A percentile compares a stretch with the other conserved stretches of the same genome.
phyloP scores from a whole-genome alignment of 2,113 vertebrate species.

The Indri indri region DNA sequence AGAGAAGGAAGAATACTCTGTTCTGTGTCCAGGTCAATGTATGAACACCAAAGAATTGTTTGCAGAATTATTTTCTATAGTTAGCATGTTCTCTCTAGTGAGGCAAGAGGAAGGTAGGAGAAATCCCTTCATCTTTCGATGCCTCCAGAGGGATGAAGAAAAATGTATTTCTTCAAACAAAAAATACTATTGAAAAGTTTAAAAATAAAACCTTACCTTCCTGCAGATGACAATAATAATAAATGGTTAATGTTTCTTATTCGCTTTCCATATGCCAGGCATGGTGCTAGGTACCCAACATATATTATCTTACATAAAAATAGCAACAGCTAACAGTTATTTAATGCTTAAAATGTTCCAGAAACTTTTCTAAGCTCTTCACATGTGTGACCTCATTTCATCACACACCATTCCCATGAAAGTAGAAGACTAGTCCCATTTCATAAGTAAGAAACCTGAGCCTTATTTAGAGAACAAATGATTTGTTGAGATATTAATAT shows the following conservation, averaged over 20 bases:
- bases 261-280: background rate
- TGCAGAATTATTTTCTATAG: background rate
- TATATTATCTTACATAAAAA: background rate
- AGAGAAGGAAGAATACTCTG: background rate
- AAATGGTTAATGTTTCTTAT: background rate
- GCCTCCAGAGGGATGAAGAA: background rate
- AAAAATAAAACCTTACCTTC: slow-evolving; percentile 21
- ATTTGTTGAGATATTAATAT: too few relatives aligned
- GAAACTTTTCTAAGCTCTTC: background rate
- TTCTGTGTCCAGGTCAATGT: background rate
- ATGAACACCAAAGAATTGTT: background rate
- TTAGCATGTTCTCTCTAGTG: background rate
- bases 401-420: background rate
- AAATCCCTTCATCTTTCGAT: background rate
- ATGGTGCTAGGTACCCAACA: background rate
- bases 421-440: background rate
- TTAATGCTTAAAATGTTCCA: background rate
- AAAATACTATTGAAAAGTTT: background rate
- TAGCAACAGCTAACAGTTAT: background rate
- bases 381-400: background rate
- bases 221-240: background rate
- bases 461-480: background rate
- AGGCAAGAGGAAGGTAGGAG: background rate
- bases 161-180: background rate
- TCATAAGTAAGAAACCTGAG: background rate